Conservation (phyloP, 2,113 vertebrate species). For the Corynorhinus townsendii region DNA sequence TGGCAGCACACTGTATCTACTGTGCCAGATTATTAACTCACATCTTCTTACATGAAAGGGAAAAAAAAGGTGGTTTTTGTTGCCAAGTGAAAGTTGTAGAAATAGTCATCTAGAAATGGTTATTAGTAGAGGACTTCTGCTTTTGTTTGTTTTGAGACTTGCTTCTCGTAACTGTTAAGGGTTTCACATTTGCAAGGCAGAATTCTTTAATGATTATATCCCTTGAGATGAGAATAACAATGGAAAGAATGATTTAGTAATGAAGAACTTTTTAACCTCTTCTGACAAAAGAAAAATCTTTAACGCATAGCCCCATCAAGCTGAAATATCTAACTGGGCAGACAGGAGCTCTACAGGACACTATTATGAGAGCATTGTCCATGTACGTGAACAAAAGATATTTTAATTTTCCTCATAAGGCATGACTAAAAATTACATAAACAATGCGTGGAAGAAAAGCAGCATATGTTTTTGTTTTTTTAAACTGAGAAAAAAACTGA, state of each 20-base stretch:
- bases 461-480: background rate
- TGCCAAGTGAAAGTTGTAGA: constrained; percentile 17
- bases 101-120: background rate
- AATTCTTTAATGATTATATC: constrained; percentile 30
- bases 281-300: constrained; percentile 39
- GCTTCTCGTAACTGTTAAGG: constrained; percentile 20
- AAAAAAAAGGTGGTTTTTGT: constrained; percentile 1
- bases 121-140: background rate
- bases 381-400: background rate
- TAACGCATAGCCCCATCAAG: constrained; percentile 28
- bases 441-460: background rate
- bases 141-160: constrained; percentile 47
- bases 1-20: background rate
- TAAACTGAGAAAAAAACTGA: background rate
- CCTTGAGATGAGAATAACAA: constrained; percentile 40
- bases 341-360: background rate
- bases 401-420: constrained; percentile 44
- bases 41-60: background rate
- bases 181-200: constrained; percentile 19
- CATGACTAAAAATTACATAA: constrained; percentile 49
- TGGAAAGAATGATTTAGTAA: constrained; percentile 35
- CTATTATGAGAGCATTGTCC: background rate
- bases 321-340: constrained; percentile 23
- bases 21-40: background rate
- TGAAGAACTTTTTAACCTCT: constrained; percentile 36